Evolutionary conservation across 2,888 invertebrate genomes (phyloP).

Genomic region (Meta bourneti): DNA sequence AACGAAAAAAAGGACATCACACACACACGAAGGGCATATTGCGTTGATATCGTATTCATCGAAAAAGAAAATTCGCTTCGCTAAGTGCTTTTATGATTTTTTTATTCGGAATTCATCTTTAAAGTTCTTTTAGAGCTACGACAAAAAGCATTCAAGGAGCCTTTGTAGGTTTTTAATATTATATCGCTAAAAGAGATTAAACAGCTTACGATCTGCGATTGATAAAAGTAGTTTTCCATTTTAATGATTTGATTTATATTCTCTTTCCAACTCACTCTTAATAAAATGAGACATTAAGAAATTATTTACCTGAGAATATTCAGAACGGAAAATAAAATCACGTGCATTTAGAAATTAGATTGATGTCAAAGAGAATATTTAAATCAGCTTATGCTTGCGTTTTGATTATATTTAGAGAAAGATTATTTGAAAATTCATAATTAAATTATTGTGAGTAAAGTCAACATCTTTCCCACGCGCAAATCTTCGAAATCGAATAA

Average conservation of each 20-base stretch:
- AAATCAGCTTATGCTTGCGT: slow-evolving; percentile 28
- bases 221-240: background rate
- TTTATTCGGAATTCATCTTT: background rate
- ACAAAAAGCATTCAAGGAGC: background rate
- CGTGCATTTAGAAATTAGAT: background rate
- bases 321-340: background rate
- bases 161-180: background rate
- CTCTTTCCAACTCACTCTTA: background rate
- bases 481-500: background rate
- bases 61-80: background rate
- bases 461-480: background rate
- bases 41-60: background rate
- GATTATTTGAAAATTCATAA: background rate
- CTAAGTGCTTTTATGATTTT: background rate
- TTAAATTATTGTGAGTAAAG: background rate
- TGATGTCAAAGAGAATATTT: slow-evolving; percentile 37
- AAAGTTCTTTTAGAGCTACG: background rate
- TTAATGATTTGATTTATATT: slow-evolving; percentile 1
- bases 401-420: background rate
- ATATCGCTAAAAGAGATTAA: background rate
- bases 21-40: background rate
- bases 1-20: background rate
- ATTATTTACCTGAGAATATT: background rate
- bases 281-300: background rate
- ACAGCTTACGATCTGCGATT: background rate